Evolutionary conservation across 2,113 vertebrate species (phyloP).

Genomic region (Malurus melanocephalus): DNA sequence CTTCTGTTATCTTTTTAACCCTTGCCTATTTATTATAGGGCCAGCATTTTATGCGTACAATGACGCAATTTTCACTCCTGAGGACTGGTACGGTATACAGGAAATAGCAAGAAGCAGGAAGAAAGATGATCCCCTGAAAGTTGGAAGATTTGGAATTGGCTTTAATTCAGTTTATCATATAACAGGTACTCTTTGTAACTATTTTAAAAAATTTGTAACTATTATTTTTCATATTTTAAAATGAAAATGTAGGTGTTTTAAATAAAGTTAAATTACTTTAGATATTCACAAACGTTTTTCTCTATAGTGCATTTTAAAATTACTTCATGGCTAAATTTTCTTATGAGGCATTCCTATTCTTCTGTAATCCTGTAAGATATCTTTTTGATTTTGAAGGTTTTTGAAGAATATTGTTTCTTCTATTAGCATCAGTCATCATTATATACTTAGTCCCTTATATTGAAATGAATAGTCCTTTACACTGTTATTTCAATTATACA

Average conservation of each 20-base stretch:
- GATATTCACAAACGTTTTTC: neutral
- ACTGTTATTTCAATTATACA: neutral
- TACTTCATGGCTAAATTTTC: neutral
- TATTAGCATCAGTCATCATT: neutral
- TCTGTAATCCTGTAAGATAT: neutral
- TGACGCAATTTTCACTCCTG: constrained; percentile 88
- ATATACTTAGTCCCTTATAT: neutral
- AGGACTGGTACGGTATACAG: constrained; percentile 98
- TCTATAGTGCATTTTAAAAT: neutral
- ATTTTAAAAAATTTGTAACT: too few species aligned
- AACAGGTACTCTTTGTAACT: constrained; percentile 79
- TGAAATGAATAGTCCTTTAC: neutral
- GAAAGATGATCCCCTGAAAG: constrained; percentile 95
- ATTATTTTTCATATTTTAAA: too few species aligned
- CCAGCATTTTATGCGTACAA: constrained; percentile 93
- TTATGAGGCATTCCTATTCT: neutral
- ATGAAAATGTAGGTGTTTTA: neutral
- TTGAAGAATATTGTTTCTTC: neutral
- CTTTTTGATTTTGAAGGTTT: neutral
- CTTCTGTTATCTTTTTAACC: neutral
- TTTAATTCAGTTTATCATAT: constrained; percentile 99
- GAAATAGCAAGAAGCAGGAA: constrained; percentile 97
- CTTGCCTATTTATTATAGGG: constrained; percentile 64
- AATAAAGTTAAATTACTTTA: neutral
- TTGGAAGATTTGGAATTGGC: constrained; percentile 96